These are phyloP conservation scores for Caenorhabditis drosophilae DNA, from an alignment of 2,888 invertebrate genomes.

Conservation along the genomic window DNA sequence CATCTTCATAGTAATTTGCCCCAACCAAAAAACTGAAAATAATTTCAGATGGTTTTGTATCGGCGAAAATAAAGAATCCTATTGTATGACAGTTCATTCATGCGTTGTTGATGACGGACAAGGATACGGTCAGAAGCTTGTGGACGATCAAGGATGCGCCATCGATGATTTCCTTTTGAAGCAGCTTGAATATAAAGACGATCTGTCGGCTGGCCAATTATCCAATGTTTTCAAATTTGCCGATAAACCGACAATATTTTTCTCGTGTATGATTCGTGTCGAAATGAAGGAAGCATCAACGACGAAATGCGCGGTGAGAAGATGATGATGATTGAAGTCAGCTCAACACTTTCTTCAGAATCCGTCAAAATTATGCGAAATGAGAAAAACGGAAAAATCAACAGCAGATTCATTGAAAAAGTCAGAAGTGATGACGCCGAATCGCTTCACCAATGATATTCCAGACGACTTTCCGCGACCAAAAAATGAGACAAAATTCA, in stretches of 20 bases:
- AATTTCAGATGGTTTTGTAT: conserved; percentile 50
- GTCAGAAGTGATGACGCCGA: conserved; percentile 24
- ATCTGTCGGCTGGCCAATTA: conserved; percentile 52
- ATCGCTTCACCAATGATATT: conserved; percentile 24
- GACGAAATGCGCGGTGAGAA: conserved; percentile 36
- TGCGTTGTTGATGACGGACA: conserved; percentile 65
- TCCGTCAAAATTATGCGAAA: background rate
- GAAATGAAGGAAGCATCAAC: conserved; percentile 41
- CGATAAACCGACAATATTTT: conserved; percentile 62
- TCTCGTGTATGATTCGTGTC: conserved; percentile 62
- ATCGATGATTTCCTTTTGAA: conserved; percentile 55
- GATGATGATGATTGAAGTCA: background rate
- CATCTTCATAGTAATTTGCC: background rate
- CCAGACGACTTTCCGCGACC: conserved; percentile 32
- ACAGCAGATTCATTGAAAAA: too few relatives aligned
- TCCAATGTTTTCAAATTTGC: conserved; percentile 65
- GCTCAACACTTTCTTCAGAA: too few relatives aligned
- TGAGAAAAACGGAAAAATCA: too few relatives aligned
- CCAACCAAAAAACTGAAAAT: background rate
- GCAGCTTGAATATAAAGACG: conserved; percentile 48
- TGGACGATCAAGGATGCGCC: conserved; percentile 63
- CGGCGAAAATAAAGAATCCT: conserved; percentile 30
- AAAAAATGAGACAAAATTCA: conserved; percentile 16
- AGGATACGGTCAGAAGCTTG: conserved; percentile 57
- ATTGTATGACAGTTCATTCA: conserved; percentile 65